Percentiles rank a stretch among this genome's conserved stretches.
Conservation (phyloP, 2,888 invertebrate species). For the Danaus chrysippus region DNA sequence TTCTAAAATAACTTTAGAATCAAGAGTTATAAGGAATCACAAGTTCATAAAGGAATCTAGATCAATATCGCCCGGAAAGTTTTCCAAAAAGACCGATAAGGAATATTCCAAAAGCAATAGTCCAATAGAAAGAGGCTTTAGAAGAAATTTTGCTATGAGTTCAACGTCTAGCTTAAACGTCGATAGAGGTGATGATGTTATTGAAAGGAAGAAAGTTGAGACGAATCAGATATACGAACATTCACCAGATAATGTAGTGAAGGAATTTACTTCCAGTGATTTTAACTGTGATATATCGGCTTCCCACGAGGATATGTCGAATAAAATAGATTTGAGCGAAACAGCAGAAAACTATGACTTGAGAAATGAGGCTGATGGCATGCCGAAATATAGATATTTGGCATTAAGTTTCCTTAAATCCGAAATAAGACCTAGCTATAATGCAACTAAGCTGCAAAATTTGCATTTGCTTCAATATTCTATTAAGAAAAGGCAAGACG, state of each 20-base stretch:
- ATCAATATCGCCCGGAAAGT: constrained; percentile 65
- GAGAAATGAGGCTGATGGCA: constrained; percentile 57
- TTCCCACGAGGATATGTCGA: constrained; percentile 57
- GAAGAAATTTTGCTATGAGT: constrained; percentile 60
- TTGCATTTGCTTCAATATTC: constrained; percentile 85
- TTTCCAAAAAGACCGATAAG: constrained; percentile 50
- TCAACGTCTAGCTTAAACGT: constrained; percentile 62
- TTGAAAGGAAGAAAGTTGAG: constrained; percentile 43
- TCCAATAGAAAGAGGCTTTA: constrained; percentile 63
- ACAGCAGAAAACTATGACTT: constrained; percentile 71
- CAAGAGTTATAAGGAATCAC: constrained; percentile 51
- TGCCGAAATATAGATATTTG: constrained; percentile 67
- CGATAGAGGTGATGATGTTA: constrained; percentile 42
- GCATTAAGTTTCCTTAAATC: constrained; percentile 75
- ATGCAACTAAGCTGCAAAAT: constrained; percentile 83
- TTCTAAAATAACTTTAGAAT: constrained; percentile 60
- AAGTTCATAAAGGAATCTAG: constrained; percentile 57
- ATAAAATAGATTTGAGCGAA: constrained; percentile 70
- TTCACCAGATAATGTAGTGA: constrained; percentile 64
- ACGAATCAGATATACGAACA: constrained; percentile 66
- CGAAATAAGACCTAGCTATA: constrained; percentile 86
- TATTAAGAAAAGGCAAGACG: constrained; percentile 83
- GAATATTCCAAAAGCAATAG: constrained; percentile 75
- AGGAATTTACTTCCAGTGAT: constrained; percentile 51
- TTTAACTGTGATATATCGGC: constrained; percentile 51